Conservation (phyloP, 2,797 vertebrate species). For the Brachyalestes nurse region DNA sequence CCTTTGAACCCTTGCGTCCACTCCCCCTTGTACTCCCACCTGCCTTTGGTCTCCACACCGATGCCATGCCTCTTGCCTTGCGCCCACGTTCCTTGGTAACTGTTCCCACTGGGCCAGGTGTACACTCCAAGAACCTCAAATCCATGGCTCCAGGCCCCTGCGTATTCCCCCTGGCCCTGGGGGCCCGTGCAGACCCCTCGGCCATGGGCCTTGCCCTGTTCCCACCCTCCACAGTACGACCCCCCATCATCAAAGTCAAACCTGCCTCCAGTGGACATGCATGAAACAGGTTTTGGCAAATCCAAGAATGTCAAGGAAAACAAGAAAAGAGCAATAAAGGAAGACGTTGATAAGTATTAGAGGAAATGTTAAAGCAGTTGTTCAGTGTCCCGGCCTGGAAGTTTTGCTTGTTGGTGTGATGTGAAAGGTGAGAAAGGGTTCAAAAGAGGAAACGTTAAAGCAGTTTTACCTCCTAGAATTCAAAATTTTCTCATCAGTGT, state of each 20-base stretch:
- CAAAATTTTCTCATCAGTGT: background rate
- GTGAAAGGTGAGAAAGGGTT: background rate
- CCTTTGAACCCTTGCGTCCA: slow-evolving; percentile 99
- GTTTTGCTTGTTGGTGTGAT: background rate
- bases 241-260: slow-evolving; percentile 99
- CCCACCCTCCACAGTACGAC: slow-evolving; percentile 99
- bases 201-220: slow-evolving; percentile 97
- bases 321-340: slow-evolving; percentile 64
- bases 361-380: slow-evolving; percentile 49
- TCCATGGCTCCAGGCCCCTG: slow-evolving; percentile 96
- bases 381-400: background rate
- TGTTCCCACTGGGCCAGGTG: slow-evolving; percentile 98
- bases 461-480: background rate
- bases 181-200: slow-evolving; percentile 97
- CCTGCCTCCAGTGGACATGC: slow-evolving; percentile 99
- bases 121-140: slow-evolving; percentile 98
- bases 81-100: slow-evolving; percentile 97
- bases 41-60: slow-evolving; percentile 96
- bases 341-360: slow-evolving; percentile 62
- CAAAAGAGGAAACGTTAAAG: background rate
- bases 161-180: slow-evolving; percentile 97
- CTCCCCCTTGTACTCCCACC: slow-evolving; percentile 97
- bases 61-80: slow-evolving; percentile 97
- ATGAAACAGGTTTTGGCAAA: slow-evolving; percentile 95
- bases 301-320: slow-evolving; percentile 79